Percentiles rank a stretch among this genome's conserved stretches.
These are phyloP conservation scores for Meles meles DNA, from an alignment of 2,113 vertebrate genomes.

Conservation along the genomic window DNA sequence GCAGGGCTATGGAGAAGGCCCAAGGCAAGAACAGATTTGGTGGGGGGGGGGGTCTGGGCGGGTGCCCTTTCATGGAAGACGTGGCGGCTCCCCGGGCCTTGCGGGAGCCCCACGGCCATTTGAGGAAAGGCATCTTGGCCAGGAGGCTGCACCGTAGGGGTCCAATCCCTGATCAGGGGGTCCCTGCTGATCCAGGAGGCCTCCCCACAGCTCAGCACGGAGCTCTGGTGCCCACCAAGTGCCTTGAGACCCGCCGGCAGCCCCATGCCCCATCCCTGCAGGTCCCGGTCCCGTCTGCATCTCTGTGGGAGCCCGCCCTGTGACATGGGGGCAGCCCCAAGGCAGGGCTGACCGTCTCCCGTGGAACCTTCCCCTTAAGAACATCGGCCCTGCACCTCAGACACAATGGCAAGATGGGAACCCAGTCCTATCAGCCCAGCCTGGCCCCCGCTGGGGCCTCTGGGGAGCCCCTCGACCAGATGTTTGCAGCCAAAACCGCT, in stretches of 20 bases:
- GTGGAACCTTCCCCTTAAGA: background rate
- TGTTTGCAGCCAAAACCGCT: background rate
- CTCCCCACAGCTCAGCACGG: background rate
- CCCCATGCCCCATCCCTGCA: background rate
- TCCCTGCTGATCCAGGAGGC: background rate
- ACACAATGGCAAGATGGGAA: background rate
- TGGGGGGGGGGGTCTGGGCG: background rate
- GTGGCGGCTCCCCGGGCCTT: accelerated
- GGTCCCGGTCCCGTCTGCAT: background rate
- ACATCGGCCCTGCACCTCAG: background rate
- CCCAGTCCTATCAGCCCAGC: too few species aligned
- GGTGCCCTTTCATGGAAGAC: background rate
- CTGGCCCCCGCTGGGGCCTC: background rate
- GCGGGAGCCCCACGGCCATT: too few species aligned
- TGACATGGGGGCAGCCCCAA: too few species aligned
- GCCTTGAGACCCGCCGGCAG: too few species aligned
- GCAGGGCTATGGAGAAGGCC: background rate
- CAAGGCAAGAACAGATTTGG: accelerated
- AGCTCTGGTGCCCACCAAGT: accelerated
- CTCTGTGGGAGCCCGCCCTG: background rate
- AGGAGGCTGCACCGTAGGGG: background rate
- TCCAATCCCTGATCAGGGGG: background rate
- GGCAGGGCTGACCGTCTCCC: background rate
- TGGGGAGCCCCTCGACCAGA: background rate
- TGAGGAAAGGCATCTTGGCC: background rate